Base-by-base conservation (phyloP, 1,140 invertebrate genomes). In the Oscheius sp. region DNA sequence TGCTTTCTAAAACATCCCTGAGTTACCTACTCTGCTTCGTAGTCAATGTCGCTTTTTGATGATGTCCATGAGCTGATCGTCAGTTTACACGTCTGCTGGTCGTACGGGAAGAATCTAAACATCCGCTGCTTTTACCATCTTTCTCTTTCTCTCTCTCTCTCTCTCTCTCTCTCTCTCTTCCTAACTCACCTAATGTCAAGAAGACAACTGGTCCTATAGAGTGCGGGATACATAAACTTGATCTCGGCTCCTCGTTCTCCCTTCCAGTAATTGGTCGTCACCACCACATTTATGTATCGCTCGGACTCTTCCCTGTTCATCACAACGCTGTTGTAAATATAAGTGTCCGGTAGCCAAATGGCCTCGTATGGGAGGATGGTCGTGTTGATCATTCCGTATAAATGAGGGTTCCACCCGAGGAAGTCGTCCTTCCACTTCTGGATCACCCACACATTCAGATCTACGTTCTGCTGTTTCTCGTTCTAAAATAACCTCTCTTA, bases 241-340 rank as follows among this genome's bases (percentile, higher is more conserved):
- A 83, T 72, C 49, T 83, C 79, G 10, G 82, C 77, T 26, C 82
- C 82, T 36, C 73, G 68, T 68, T 79, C 38, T n/a, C 69, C 58
- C 64, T 83, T 75, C 82, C 82, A 83, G 65, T 83, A 82, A 28
- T 84, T 78, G 34, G 81, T 84, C 13, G 61, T 80, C 10, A 83
- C 79, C 13, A 83, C 80, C 3, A 81, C 82, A 65, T 83, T 83
- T 7, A 83, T 83, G 52, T 83, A 83, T 34, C 82, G 32, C 68
- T 83, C 82, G 4, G 82, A 80, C 72, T 84, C 82, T 65, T 83
- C 82, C 28, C 82, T 68, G 74, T 84, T 83, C 82, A 83, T 83
- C 20, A 83, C 81, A n/a, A 83, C 78, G 59, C 78, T 79, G 55
- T 83, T 83, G 63, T 84, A 83, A 18, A 83, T 46, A 73, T 84